Base-by-base conservation (phyloP, 2,797 vertebrate species). In the Schizopygopsis pylzovi region DNA sequence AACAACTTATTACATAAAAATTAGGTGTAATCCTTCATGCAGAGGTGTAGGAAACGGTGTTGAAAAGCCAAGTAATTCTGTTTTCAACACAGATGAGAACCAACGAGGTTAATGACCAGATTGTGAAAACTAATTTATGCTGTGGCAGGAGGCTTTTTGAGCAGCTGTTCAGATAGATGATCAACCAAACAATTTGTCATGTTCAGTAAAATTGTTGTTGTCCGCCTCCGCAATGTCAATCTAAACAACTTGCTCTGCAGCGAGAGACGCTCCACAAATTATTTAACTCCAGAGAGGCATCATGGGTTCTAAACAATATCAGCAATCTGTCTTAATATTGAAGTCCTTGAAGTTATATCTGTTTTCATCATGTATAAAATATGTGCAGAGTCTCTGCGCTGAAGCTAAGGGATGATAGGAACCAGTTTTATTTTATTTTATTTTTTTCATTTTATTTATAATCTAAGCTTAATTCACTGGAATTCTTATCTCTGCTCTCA, bases 131-230 rank as follows among this genome's bases (percentile, higher is more conserved):
- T 54, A 83, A 90, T 90, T 78, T 85, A 59, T 79, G 71, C 73
- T 82, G 78, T 87, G 89, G 72, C 81, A 86, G 61, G 49, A 72
- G 79, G 81, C 81, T 83, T 87, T 89, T 88, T 85, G 43, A 88
- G 81, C 87, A 87, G 86, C 86, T 87, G 85, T 88, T 90, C 65
- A 82, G 81, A 87, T 86, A 82, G 67, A 86, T 86, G 83, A 88
- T 88, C 85, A 88, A 85, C 81, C 37, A 83, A 83, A 81, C 65
- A 83, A 87, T 88, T 83, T 81, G 85, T 88, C 76, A 85, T 88
- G 82, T 88, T 87, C 80, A 81, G 84, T 83, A 77, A 87, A 85
- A 82, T 78, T 83, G 78, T 84, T 90, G 83, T 67, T 86, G 67
- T 84, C 83, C 33, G 49, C 83, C 85, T 67, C 77, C 49, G 28